phyloP scores from a whole-genome alignment of 2,113 vertebrate species.

The Loxodonta africana region DNA sequence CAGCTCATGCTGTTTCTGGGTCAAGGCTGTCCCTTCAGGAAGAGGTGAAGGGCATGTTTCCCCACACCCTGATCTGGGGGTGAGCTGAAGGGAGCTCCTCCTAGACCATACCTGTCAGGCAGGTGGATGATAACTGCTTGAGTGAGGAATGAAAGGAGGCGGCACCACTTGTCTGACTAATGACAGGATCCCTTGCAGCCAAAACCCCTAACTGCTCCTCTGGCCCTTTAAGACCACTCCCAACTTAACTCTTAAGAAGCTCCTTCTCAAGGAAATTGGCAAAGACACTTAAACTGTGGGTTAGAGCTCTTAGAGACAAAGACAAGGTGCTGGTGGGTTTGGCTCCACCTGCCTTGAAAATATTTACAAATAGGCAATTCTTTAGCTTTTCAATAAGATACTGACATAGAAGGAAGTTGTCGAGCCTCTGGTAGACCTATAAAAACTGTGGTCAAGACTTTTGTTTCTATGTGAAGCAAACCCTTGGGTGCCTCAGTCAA shows the following conservation, averaged over 20 bases:
- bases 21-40: background rate
- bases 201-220: background rate
- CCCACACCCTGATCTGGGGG: background rate
- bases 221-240: background rate
- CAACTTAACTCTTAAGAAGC: background rate
- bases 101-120: background rate
- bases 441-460: background rate
- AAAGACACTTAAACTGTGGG: background rate
- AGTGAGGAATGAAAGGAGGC: background rate
- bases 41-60: background rate
- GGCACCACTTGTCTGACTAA: background rate
- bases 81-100: background rate
- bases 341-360: background rate
- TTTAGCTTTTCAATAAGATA: background rate
- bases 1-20: background rate
- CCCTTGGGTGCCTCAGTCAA: background rate
- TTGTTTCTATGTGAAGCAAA: background rate
- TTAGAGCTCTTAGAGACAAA: background rate
- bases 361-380: slow-evolving; percentile 36
- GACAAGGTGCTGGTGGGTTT: background rate
- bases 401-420: background rate
- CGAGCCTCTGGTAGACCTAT: background rate
- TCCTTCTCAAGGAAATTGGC: slow-evolving; percentile 21
- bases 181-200: background rate
- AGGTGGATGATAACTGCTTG: background rate